phyloP scores from a whole-genome alignment of 1,140 invertebrate species.

The Mercenaria mercenaria region DNA sequence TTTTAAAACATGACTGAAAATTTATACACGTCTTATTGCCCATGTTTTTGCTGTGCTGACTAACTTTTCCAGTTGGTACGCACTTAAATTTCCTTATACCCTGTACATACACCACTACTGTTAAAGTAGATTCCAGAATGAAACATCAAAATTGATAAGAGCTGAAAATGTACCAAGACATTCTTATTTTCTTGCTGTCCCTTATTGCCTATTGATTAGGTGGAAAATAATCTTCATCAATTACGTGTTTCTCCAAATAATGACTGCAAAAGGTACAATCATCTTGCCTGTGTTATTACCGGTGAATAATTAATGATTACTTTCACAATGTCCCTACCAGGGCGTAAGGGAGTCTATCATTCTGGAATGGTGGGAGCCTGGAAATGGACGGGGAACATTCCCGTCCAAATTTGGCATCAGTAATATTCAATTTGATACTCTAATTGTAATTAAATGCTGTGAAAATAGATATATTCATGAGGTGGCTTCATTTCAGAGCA shows the following conservation, averaged over 20 bases:
- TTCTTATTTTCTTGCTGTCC: not conserved
- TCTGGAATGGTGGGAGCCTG: not conserved
- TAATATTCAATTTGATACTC: too few species aligned
- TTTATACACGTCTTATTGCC: too few species aligned
- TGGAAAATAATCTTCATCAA: slow-evolving; percentile 30
- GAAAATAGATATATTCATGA: too few species aligned
- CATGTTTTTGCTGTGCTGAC: too few species aligned
- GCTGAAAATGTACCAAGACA: not conserved
- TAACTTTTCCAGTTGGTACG: too few species aligned
- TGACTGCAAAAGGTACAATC: slow-evolving; percentile 50
- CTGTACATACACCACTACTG: too few species aligned
- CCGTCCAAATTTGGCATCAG: too few species aligned
- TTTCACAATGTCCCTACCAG: not conserved
- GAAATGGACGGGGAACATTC: too few species aligned
- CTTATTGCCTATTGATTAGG: slow-evolving; percentile 20
- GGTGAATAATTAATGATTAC: slow-evolving; percentile 50
- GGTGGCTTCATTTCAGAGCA: not conserved
- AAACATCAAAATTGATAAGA: not conserved
- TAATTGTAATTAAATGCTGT: too few species aligned
- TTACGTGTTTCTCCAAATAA: slow-evolving; percentile 41
- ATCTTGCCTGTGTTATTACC: slow-evolving; percentile 15
- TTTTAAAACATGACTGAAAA: too few species aligned
- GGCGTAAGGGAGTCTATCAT: not conserved
- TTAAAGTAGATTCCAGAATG: too few species aligned
- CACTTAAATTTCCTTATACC: too few species aligned